These are phyloP conservation scores for Acipenser oxyrinchus DNA, from an alignment of 2,797 vertebrate species.

Conservation along the genomic window DNA sequence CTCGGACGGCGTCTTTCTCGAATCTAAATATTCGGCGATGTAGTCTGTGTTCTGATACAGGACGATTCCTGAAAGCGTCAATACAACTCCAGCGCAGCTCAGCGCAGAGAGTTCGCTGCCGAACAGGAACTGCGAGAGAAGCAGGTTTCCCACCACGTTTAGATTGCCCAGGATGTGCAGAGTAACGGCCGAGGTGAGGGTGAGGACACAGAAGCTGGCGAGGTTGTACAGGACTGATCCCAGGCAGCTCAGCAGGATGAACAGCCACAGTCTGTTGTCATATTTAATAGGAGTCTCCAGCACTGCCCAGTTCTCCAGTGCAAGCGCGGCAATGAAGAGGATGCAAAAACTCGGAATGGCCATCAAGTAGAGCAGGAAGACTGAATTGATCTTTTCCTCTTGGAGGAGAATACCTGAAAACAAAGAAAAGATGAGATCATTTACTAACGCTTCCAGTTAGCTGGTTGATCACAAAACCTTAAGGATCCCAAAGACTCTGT, in stretches of 20 bases:
- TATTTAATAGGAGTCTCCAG: slow-evolving; percentile 64
- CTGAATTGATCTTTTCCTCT: slow-evolving; percentile 82
- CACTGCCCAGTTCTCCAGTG: slow-evolving; percentile 70
- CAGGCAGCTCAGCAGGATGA: slow-evolving; percentile 87
- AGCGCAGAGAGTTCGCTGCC: slow-evolving; percentile 73
- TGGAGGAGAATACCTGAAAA: slow-evolving; percentile 79
- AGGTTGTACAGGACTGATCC: slow-evolving; percentile 93
- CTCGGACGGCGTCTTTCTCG: slow-evolving; percentile 13
- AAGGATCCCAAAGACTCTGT: no score
- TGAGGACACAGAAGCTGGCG: slow-evolving; percentile 86
- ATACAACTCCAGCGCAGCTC: slow-evolving; percentile 74
- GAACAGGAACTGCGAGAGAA: slow-evolving; percentile 82
- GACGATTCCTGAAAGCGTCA: slow-evolving; percentile 81
- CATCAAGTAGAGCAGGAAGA: slow-evolving; percentile 85
- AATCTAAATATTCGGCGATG: slow-evolving; percentile 60
- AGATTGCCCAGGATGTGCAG: slow-evolving; percentile 91
- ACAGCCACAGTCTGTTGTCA: slow-evolving; percentile 74
- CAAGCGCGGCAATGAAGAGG: slow-evolving; percentile 70
- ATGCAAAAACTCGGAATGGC: slow-evolving; percentile 93
- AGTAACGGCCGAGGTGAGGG: slow-evolving; percentile 90
- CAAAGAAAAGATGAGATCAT: background rate
- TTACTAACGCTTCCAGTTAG: background rate
- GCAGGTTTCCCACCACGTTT: slow-evolving; percentile 83
- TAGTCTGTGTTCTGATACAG: slow-evolving; percentile 87
- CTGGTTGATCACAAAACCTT: no score